Evolutionary conservation across 2,888 invertebrate species (phyloP), one percentile per base, ranked within the genome.

Genomic region (Netelia inedita): DNA sequence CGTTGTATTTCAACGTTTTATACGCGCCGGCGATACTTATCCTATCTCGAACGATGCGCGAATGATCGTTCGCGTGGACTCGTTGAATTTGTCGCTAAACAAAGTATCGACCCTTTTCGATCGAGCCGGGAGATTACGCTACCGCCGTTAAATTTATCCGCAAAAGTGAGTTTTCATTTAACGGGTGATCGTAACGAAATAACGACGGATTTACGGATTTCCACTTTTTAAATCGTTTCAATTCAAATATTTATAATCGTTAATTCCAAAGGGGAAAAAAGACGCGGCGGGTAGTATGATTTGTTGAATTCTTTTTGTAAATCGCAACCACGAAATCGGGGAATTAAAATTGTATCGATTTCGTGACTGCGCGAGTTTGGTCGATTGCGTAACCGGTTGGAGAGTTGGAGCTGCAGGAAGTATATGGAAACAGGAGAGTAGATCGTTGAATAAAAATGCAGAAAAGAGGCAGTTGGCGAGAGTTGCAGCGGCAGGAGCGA

Each of bases 381-480:
- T 61, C 61, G 41, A 21, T 72, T 43, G 72, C 41, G 46, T 59
- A 59, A 59, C 16, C 21, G 11, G 59, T 16, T n/a, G 10, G 59
- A 28, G 66, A 66, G 55, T 59, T 66, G 46, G 35, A 21, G 72
- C 2, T 73, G 66, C 65, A 55, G 46, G 14, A 46, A n/a, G 10
- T 23, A 11, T 2, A 35, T 57, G 53, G 2, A 35, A 50, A 61
- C n/a, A 53, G 23, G 68, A 19, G 10, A 71, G 68, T 28, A 28
- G 63, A 55, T 80, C 72, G 73, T 43, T 68, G 84, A 84, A 84
- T 80, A 80, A 83, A 83, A 80, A 84, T 68, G 84, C 80, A 84
- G 76, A 80, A 83, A 83, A 80, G 80, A 61, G 61, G 76, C 76
- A 84, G 73, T 68, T 71, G 28, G 35, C 71, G 71, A 57, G 80